Conservation (phyloP, 2,797 vertebrate genomes). For the Ctenochaetus hawaiiensis region DNA sequence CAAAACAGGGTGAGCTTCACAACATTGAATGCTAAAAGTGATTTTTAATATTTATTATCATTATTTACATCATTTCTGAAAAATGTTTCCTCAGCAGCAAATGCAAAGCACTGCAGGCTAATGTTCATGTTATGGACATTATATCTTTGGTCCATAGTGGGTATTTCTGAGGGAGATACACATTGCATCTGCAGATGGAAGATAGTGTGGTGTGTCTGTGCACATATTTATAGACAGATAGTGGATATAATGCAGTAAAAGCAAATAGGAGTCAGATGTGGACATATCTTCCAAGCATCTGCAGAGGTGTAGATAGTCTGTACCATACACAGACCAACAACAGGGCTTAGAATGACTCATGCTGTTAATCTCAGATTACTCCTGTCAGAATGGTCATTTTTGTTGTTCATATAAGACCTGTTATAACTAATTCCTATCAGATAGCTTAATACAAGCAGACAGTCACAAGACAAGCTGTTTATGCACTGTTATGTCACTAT, state of each 20-base stretch:
- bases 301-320: neutral
- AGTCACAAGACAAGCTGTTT: neutral
- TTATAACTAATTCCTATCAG: neutral
- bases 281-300: no score
- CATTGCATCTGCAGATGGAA: neutral
- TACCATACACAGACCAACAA: neutral
- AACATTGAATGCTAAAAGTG: no score
- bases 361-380: neutral
- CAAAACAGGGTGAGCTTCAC: no score
- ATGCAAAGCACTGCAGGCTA: no score
- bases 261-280: neutral
- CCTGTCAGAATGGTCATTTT: neutral
- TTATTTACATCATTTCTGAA: neutral
- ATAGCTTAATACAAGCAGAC: neutral
- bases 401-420: neutral
- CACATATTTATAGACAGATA: no score
- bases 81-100: neutral
- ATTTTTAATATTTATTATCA: neutral
- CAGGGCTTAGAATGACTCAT: neutral
- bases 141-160: neutral
- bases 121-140: neutral
- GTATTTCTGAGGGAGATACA: neutral
- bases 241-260: no score
- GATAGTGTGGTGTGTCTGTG: no score
- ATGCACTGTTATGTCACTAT: neutral